Evolutionary conservation across 2,113 vertebrate species (phyloP), one percentile per base, ranked within the genome.

Genomic region (Neomonachus schauinslandi): DNA sequence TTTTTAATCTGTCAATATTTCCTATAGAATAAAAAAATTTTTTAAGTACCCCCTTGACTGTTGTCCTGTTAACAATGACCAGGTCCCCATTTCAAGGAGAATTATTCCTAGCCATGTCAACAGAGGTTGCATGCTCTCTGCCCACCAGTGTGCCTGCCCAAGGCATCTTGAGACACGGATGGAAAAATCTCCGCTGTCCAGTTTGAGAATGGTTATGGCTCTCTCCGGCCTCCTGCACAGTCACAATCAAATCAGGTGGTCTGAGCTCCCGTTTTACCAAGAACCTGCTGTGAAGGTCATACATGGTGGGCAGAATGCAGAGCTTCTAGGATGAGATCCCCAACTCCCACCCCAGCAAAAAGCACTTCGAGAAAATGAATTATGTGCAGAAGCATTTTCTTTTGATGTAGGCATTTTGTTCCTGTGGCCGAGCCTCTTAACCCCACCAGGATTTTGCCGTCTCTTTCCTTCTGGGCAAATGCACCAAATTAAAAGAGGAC

Each of bases 321-420:
- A 46, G 7, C n/a, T 28, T 67, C 28, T 15, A 51, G 24, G 49
- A 46, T 18, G 28, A 81, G 69, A 59, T 31, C 31, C 46, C 36
- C 31, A 55, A 8, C 39, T 80, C 33, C 55, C 12, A 3, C 49
- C 57, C 36, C 26, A n/a, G 49, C 26, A 51, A n/a, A 77, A 31
- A 0, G 0, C 0, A 3, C 24, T 9, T 46, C 15, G 61, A 36
- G n/a, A 89, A 53, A 71, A 12, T 1, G 4, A 55, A 22, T 42
- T 74, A 79, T 22, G 87, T 26, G 9, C 15, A 16, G 19, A 71
- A 51, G 8, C 5, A 26, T 67, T 84, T 85, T 55, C 42, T 74
- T 24, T 39, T 10, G 2, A 5, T 1, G 72, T 13, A 31, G n/a
- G 16, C 11, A 0, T n/a, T 61, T 11, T 9, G 24, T 33, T 88